Base-by-base conservation (phyloP, 2,888 invertebrate genomes). In the Hololepta plana region DNA sequence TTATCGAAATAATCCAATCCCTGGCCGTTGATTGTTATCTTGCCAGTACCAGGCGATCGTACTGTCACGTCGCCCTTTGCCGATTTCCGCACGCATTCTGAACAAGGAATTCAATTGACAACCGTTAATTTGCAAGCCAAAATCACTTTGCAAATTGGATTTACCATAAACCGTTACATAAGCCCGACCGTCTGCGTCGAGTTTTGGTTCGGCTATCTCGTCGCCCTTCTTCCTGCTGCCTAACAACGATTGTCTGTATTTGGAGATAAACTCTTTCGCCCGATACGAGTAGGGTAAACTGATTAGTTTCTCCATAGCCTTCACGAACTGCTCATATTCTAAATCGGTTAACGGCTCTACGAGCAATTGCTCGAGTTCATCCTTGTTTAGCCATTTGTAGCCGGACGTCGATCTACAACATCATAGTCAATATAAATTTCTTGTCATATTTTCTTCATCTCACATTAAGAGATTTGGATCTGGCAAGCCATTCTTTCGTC, bases 11-110 rank as follows among this genome's bases (percentile, higher is more conserved):
- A 87, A 4, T 65, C 63, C 15, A 90, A 64, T 45, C 77, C 75
- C 44, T 68, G 46, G 3, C 75, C 80, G 55, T 93, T 91, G 28
- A 93, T 76, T 14, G 59, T 64, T 28, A 91, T 65, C 46, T 72
- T 65, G 2, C 95, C 93, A 25, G 75, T 71, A 8, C 95, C 93
- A 12, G 85, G 77, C 7, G 69, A 67, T 32, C 61, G 62, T 5
- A 93, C 57, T n/a, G 74, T 82, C 0, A 91, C 87, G 49, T 70
- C 62, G 2, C 76, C 90, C 39, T 66, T 59, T 1, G 81, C 69
- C 31, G 58, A 55, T 53, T 84, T 85, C 32, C 81, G 62, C 27
- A 65, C 49, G 45, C 77, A 79, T 52, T 73, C 70, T 69, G 33
- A 17, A 49, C 47, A 40, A 29, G 33, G 27, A 26, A 19, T n/a